These are phyloP conservation scores for Ceratina japonica DNA, from an alignment of 1,140 invertebrate species.

Conservation along the genomic window DNA sequence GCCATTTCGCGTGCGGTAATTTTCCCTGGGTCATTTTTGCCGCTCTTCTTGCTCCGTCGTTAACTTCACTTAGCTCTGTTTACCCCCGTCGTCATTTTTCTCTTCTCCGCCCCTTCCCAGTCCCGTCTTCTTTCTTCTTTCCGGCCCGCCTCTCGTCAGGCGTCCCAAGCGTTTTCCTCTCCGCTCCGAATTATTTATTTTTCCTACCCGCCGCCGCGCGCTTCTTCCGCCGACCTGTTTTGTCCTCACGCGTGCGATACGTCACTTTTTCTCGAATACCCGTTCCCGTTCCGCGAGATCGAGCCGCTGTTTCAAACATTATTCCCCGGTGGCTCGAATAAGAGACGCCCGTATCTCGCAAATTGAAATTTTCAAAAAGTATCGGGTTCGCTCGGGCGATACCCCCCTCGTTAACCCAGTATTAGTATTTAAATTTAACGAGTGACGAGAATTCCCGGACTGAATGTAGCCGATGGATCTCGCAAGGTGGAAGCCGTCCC, in stretches of 20 bases:
- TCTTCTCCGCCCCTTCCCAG: conserved; percentile 17
- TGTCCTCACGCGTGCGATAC: no score
- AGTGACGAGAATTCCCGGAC: background rate
- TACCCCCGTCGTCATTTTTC: conserved; percentile 59
- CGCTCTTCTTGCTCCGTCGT: conserved; percentile 64
- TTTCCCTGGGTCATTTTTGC: conserved; percentile 65
- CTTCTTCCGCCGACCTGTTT: background rate
- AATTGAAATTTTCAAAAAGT: no score
- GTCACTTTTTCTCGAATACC: no score
- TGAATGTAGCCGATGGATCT: background rate
- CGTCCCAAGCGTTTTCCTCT: conserved; percentile 16
- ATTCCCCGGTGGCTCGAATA: no score
- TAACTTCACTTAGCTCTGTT: conserved; percentile 68
- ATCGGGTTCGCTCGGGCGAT: background rate
- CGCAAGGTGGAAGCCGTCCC: background rate
- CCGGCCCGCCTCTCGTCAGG: conserved; percentile 35
- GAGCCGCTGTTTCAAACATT: no score
- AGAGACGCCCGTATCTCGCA: no score
- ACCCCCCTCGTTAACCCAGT: background rate
- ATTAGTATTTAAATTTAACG: background rate
- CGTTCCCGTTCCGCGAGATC: no score
- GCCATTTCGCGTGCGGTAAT: conserved; percentile 67
- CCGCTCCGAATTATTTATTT: conserved; percentile 14
- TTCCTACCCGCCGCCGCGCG: conserved; percentile 17
- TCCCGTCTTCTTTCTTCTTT: conserved; percentile 1